phyloP scores from a whole-genome alignment of 2,113 vertebrate genomes.

The Xerus inauris region DNA sequence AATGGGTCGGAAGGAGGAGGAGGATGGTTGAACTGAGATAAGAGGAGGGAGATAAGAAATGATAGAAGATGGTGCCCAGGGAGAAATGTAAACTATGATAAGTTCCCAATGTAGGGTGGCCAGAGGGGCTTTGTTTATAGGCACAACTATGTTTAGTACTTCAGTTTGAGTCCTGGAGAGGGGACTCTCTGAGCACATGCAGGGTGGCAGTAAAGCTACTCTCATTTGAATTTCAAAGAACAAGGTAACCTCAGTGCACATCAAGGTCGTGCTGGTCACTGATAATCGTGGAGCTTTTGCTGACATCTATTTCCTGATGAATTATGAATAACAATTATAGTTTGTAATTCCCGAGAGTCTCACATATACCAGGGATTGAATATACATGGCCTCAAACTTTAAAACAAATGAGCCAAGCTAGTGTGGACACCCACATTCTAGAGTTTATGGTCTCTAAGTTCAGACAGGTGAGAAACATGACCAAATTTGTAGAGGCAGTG shows the following conservation, averaged over 20 bases:
- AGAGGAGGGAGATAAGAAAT: neutral
- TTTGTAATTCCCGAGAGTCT: neutral
- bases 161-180: neutral
- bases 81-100: neutral
- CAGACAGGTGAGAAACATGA: neutral
- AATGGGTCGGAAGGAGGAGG: neutral
- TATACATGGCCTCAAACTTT: neutral
- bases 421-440: neutral
- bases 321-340: neutral
- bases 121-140: neutral
- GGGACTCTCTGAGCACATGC: neutral
- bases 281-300: neutral
- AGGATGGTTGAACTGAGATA: neutral
- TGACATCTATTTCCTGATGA: neutral
- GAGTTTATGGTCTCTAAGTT: neutral
- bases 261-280: neutral
- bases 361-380: neutral
- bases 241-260: neutral
- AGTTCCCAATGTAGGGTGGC: neutral
- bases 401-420: neutral
- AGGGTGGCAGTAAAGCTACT: neutral
- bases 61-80: rapidly evolving
- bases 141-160: neutral
- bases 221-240: slow-evolving; percentile 9
- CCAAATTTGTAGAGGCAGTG: neutral